These are phyloP conservation scores for Varroa destructor DNA, from an alignment of 1,140 invertebrate genomes.

Conservation along the genomic window DNA sequence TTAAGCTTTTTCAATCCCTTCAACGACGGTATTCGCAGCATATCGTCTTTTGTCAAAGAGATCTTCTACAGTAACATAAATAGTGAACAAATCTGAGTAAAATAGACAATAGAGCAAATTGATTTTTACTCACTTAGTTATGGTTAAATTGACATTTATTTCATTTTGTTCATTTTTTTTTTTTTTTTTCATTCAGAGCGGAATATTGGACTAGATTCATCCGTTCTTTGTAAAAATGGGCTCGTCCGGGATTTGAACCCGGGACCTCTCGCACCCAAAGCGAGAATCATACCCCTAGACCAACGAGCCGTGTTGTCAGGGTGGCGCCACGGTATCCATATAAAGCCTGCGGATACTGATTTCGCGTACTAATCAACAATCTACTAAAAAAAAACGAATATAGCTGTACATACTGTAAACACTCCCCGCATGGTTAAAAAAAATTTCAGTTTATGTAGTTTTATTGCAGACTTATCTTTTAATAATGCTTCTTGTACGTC, in stretches of 20 bases:
- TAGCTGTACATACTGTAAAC: background rate
- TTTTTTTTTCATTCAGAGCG: background rate
- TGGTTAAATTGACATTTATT: background rate
- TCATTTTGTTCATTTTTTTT: background rate
- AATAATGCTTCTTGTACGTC: no score
- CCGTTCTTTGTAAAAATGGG: slow-evolving; percentile 41
- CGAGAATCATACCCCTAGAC: slow-evolving; percentile 68
- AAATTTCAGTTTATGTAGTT: background rate
- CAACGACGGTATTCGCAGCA: no score
- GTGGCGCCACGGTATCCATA: background rate
- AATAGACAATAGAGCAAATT: background rate
- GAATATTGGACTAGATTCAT: background rate
- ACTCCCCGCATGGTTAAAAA: background rate
- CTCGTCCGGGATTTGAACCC: slow-evolving; percentile 66
- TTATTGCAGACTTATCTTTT: background rate
- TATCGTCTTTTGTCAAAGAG: background rate
- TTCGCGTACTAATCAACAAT: background rate
- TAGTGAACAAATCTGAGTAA: background rate
- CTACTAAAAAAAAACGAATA: background rate
- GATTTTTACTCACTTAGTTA: background rate
- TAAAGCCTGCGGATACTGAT: background rate
- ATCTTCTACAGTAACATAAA: background rate
- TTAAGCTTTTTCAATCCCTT: no score
- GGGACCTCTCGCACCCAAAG: slow-evolving; percentile 67
- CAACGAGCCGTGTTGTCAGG: slow-evolving; percentile 49